Evolutionary conservation across 1,140 invertebrate species (phyloP).

Genomic region (Helicoverpa armigera): DNA sequence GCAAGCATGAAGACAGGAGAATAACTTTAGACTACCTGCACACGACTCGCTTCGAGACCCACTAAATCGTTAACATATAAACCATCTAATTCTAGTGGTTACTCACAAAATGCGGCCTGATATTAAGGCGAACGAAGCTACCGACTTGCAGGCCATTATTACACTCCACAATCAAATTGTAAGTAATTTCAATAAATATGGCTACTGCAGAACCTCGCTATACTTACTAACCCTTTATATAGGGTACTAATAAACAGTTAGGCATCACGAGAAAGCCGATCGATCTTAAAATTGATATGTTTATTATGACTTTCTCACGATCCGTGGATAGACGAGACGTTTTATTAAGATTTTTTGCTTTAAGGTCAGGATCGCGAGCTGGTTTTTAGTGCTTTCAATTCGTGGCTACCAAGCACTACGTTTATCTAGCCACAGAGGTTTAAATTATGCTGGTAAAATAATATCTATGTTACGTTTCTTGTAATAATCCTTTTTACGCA

Average conservation of each 20-base stretch:
- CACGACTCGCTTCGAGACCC: conserved; percentile 3
- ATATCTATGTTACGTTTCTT: neutral
- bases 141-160: conserved; percentile 79
- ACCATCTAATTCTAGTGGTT: conserved; percentile 78
- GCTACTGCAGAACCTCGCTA: conserved; percentile 62
- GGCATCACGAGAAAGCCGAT: conserved; percentile 83
- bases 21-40: neutral
- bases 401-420: neutral
- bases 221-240: conserved; percentile 76
- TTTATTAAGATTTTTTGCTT: conserved; percentile 22
- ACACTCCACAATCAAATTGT: conserved; percentile 81
- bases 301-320: conserved; percentile 85
- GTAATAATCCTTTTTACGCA: neutral
- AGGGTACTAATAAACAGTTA: conserved; percentile 83
- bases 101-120: conserved; percentile 79
- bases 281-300: conserved; percentile 82
- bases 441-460: neutral
- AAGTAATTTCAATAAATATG: conserved; percentile 85
- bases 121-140: conserved; percentile 77
- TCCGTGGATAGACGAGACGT: conserved; percentile 63
- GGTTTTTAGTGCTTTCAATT: conserved; percentile 27
- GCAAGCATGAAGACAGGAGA: neutral
- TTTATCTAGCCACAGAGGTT: neutral
- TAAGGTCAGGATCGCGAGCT: conserved; percentile 12
- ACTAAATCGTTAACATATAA: conserved; percentile 75